phyloP scores from a whole-genome alignment of 2,888 invertebrate genomes.

The Tribolium freemani region DNA sequence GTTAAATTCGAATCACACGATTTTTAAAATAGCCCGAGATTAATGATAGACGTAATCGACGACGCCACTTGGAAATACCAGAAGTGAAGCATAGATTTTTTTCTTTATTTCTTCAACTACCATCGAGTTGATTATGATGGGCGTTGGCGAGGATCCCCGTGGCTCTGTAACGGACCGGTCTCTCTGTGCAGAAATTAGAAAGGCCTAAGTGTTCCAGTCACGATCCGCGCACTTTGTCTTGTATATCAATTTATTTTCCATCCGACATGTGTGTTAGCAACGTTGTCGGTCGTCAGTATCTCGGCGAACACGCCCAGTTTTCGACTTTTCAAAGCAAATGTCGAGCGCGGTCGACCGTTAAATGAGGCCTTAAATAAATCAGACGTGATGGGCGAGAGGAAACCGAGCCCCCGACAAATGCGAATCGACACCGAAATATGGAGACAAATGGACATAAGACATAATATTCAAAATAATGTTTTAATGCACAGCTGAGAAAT shows the following conservation, averaged over 20 bases:
- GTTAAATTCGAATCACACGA: constrained; percentile 17
- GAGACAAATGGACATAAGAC: too few relatives aligned
- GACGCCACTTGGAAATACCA: constrained; percentile 18
- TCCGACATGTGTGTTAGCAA: constrained; percentile 36
- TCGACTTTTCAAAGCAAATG: constrained; percentile 39
- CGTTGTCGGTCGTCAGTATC: constrained; percentile 30
- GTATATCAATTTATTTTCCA: constrained; percentile 50
- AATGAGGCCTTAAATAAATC: constrained; percentile 37
- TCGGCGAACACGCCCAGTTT: constrained; percentile 40
- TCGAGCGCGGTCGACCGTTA: constrained; percentile 41
- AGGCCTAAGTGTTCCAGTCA: constrained; percentile 62
- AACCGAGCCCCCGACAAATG: constrained; percentile 5
- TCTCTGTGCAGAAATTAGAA: constrained; percentile 60
- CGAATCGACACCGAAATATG: too few relatives aligned
- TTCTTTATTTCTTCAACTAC: not conserved
- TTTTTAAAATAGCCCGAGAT: constrained; percentile 4
- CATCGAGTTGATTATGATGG: not conserved
- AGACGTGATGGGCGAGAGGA: constrained; percentile 8
- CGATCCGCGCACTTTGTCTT: constrained; percentile 56
- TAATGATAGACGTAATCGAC: constrained; percentile 2
- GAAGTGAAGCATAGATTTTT: constrained; percentile 23
- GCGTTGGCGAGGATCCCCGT: constrained; percentile 27
- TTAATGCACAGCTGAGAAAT: too few relatives aligned
- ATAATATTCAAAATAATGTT: too few relatives aligned
- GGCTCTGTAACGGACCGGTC: constrained; percentile 15